These are phyloP conservation scores for Myiotriccus ornatus DNA, from an alignment of 2,797 vertebrate species.

Conservation along the genomic window DNA sequence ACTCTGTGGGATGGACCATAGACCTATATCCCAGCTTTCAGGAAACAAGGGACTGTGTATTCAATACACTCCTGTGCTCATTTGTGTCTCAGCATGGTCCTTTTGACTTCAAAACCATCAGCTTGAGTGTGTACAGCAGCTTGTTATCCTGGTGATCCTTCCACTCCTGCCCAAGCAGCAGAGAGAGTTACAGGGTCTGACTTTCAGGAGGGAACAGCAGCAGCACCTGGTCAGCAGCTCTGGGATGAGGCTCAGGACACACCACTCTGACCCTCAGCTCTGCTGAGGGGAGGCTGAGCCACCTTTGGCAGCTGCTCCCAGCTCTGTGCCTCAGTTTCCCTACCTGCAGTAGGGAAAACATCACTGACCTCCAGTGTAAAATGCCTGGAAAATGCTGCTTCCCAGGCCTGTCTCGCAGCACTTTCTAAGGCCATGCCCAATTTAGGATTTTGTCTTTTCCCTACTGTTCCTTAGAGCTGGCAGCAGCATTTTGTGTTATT, in stretches of 20 bases:
- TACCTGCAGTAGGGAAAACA: background rate
- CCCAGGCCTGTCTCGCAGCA: accelerated
- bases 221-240: background rate
- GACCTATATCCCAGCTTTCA: background rate
- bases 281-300: background rate
- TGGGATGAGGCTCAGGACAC: background rate
- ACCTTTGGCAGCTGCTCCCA: background rate
- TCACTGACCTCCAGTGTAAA: background rate
- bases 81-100: background rate
- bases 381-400: background rate
- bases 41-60: background rate
- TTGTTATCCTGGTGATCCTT: background rate
- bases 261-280: background rate
- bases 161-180: background rate
- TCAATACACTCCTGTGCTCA: background rate
- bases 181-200: background rate
- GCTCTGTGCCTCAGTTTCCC: background rate
- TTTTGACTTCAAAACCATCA: background rate
- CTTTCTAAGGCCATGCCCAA: background rate
- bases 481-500: background rate
- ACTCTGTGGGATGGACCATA: background rate
- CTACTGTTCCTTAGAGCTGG: background rate
- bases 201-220: background rate
- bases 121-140: constrained; percentile 10
- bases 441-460: background rate